A percentile compares a stretch with the other conserved stretches of the same genome.
phyloP scores from a whole-genome alignment of 1,140 invertebrate genomes.

The Drosophila leontia region DNA sequence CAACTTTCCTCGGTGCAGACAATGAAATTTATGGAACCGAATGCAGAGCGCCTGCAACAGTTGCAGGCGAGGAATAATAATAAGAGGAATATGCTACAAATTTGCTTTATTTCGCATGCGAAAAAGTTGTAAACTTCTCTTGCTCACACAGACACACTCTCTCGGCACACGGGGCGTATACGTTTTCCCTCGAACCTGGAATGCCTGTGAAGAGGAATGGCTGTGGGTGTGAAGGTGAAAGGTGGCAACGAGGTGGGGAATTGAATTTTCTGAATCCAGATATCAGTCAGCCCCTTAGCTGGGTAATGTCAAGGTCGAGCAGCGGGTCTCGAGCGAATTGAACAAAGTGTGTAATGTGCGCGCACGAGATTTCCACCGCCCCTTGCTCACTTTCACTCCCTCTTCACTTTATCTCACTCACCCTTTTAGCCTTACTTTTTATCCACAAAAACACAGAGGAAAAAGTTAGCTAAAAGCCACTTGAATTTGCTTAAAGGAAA shows the following conservation, averaged over 20 bases:
- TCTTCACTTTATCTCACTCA: slow-evolving; percentile 8
- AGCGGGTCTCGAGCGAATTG: slow-evolving; percentile 33
- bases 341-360: slow-evolving; percentile 74
- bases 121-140: slow-evolving; percentile 75
- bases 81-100: slow-evolving; percentile 76
- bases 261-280: slow-evolving; percentile 37
- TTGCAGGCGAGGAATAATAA: slow-evolving; percentile 52
- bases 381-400: not conserved
- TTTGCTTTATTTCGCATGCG: slow-evolving; percentile 79
- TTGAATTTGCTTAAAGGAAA: not conserved
- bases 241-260: slow-evolving; percentile 22
- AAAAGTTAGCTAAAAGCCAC: not conserved
- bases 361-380: slow-evolving; percentile 63
- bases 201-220: not conserved
- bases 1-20: slow-evolving; percentile 63
- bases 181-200: slow-evolving; percentile 26
- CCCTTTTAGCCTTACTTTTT: slow-evolving; percentile 2
- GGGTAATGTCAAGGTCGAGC: slow-evolving; percentile 45
- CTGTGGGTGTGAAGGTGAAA: slow-evolving; percentile 1
- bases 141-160: slow-evolving; percentile 3
- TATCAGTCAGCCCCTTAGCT: slow-evolving; percentile 34
- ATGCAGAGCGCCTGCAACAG: slow-evolving; percentile 40
- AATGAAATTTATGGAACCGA: slow-evolving; percentile 78
- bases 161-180: slow-evolving; percentile 34
- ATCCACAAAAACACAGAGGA: slow-evolving; percentile 1